These are phyloP conservation scores for Eupithecia pulchellata DNA, from an alignment of 2,888 invertebrate species.

Conservation along the genomic window DNA sequence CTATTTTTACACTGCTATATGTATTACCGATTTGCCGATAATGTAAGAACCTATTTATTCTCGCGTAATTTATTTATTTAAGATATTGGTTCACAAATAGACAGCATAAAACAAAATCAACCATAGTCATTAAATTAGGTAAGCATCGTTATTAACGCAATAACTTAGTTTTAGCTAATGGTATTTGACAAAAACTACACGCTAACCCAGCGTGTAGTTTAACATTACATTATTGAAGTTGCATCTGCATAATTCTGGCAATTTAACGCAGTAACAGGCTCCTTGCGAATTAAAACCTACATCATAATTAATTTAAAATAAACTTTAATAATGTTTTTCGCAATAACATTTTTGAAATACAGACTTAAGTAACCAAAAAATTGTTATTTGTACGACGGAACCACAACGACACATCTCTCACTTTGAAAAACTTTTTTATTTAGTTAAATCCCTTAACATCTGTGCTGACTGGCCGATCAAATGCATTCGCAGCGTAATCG, in stretches of 20 bases:
- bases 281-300: not conserved
- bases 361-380: not conserved
- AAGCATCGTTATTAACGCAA: too few species aligned
- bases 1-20: too few species aligned
- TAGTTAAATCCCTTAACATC: slow-evolving; percentile 77
- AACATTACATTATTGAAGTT: too few species aligned
- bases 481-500: slow-evolving; percentile 66
- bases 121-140: too few species aligned
- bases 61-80: not conserved
- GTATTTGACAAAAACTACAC: too few species aligned
- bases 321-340: not conserved
- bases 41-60: too few species aligned
- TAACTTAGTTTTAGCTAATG: too few species aligned
- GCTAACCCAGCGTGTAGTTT: too few species aligned
- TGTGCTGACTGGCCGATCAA: slow-evolving; percentile 64
- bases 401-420: slow-evolving; percentile 3
- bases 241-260: too few species aligned
- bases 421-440: slow-evolving; percentile 45
- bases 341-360: not conserved
- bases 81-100: too few species aligned
- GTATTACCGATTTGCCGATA: too few species aligned
- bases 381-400: slow-evolving; percentile 6
- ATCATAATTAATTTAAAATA: not conserved
- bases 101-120: too few species aligned
- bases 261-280: not conserved